Percentiles rank a stretch among this genome's conserved stretches.
Conservation (phyloP, 2,113 vertebrate species). For the Takifugu bimaculatus region DNA sequence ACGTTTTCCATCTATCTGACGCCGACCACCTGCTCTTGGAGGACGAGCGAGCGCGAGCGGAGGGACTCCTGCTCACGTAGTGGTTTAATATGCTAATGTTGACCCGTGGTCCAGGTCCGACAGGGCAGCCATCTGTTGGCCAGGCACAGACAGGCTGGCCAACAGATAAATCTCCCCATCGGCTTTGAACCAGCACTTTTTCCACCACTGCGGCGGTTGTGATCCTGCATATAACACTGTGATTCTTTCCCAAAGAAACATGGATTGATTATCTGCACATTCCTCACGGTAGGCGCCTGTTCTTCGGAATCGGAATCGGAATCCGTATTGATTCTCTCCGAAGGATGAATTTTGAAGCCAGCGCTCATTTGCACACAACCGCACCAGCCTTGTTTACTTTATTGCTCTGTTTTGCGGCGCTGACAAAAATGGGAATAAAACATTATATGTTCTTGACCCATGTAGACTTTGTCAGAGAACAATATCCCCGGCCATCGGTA, state of each 20-base stretch:
- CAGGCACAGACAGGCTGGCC: slow-evolving; percentile 34
- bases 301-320: not conserved
- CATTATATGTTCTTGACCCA: slow-evolving; percentile 13
- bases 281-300: not conserved
- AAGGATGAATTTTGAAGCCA: slow-evolving; percentile 1
- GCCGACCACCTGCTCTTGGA: slow-evolving; percentile 7
- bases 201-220: no score
- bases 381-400: slow-evolving; percentile 5
- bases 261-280: slow-evolving; percentile 1
- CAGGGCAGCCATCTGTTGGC: slow-evolving; percentile 64
- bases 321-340: not conserved
- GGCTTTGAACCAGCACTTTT: no score
- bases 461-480: not conserved
- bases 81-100: slow-evolving; percentile 65
- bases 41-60: slow-evolving; percentile 30
- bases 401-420: slow-evolving; percentile 8
- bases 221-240: no score
- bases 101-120: slow-evolving; percentile 54
- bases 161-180: slow-evolving; percentile 38
- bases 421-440: slow-evolving; percentile 5
- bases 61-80: slow-evolving; percentile 36
- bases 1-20: not conserved
- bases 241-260: no score
- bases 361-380: not conserved
- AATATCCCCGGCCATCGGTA: slow-evolving; percentile 13